Evolutionary conservation across 1,140 invertebrate genomes (phyloP).

Genomic region (Zaprionus capensis): DNA sequence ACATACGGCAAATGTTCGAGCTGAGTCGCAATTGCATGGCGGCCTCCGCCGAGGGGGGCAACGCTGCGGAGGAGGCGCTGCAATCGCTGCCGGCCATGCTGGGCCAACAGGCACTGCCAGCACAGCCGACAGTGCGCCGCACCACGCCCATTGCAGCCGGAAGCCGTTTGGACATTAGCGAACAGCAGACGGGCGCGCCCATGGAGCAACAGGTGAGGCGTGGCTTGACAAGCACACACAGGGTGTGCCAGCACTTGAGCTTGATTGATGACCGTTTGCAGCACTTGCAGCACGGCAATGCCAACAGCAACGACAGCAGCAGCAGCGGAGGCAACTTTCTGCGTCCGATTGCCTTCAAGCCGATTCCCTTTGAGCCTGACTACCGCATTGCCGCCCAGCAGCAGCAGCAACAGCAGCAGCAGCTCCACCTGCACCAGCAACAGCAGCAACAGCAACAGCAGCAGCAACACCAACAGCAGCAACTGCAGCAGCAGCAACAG

Average conservation of each 20-base stretch:
- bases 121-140: conserved; percentile 47
- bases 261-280: conserved; percentile 30
- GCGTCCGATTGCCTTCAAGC: conserved; percentile 81
- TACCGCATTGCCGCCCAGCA: conserved; percentile 75
- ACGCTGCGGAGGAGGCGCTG: conserved; percentile 30
- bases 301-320: conserved; percentile 7
- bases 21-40: conserved; percentile 64
- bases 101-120: conserved; percentile 35
- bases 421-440: conserved; percentile 38
- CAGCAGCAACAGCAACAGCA: conserved; percentile 37
- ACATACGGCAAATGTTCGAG: conserved; percentile 83
- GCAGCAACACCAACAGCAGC: conserved; percentile 25
- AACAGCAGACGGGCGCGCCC: conserved; percentile 55
- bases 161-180: conserved; percentile 49
- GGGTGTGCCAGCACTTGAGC: conserved; percentile 11
- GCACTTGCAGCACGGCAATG: conserved; percentile 14
- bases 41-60: conserved; percentile 9
- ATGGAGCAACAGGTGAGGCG: conserved; percentile 63
- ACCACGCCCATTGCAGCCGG: conserved; percentile 69
- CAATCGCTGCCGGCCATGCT: conserved; percentile 65
- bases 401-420: conserved; percentile 53
- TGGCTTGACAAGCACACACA: neutral
- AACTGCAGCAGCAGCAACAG: conserved; percentile 9
- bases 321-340: conserved; percentile 59
- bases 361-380: conserved; percentile 82